Base-by-base conservation (phyloP, 2,113 vertebrate species). In the Psephotus haematonotus region DNA sequence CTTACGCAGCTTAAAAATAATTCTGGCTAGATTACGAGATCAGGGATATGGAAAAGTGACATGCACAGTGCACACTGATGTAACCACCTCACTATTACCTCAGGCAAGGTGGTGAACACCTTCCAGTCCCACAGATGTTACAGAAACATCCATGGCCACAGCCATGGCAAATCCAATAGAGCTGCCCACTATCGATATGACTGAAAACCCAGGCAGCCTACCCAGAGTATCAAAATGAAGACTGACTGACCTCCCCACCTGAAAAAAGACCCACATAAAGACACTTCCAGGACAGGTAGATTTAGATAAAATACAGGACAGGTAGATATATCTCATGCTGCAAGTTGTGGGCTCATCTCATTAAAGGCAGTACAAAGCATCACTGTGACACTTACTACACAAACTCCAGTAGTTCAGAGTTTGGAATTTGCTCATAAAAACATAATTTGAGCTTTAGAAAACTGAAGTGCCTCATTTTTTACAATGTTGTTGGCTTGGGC, bases 31-130 rank as follows among this genome's bases (percentile, higher is more conserved):
- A 90, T 39, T 39, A 92, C 24, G 19, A 22, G 14, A 65, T 79
- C 22, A 82, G 47, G 33, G 63, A 50, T 59, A 60, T 13, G 16
- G 47, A 86, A 55, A 93, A 89, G 31, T 12, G 39, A 23, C 39
- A 49, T 1, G 23, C 18, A 64, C n/a, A 29, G 59, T 24, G 11
- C 57, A 64, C 31, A 6, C 0, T 14, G 52, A 57, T 1, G 2
- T 27, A 91, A 71, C 16, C 5, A 1, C 41, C 22, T 60, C 52
- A 20, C 35, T 75, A 3, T 8, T 62, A 50, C 43, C 23, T 37
- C 53, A 59, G 55, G 46, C 59, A 70, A 69, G 28, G 24, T 22
- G 72, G 25, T 43, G 43, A 86, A 46, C 3, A 7, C 29, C 22
- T 75, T 74, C 52, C 72, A 47, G 31, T 44, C 23, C 72, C 74